Base-by-base conservation (phyloP, 2,113 vertebrate species). In the Periophthalmodon schlosseri region DNA sequence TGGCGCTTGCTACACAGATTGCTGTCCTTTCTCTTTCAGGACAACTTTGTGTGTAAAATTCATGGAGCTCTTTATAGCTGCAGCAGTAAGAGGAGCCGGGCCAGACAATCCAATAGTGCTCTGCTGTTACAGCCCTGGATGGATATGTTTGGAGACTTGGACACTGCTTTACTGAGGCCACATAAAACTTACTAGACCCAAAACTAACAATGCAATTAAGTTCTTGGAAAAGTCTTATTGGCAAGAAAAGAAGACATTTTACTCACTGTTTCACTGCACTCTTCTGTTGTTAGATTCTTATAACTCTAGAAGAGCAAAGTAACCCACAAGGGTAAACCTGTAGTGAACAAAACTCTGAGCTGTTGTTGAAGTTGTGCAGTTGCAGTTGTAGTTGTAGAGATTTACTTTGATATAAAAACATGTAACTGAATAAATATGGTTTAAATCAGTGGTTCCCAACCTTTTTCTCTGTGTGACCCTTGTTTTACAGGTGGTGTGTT, bases 21-120 rank as follows among this genome's bases (percentile, higher is more conserved):
- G 16, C 16, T 36, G 60, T 16, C 47, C 54, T 33, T 54, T 71
- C 20, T 66, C 71, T 71, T 63, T 49, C 0, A 20, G 77, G 79
- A 65, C 73, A 69, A 52, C 33, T 74, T 68, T 65, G n/a, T 39
- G 67, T 70, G 52, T 56, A 50, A 76, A 77, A 83, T 70, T 79
- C 70, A 83, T 70, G 44, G 68, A 83, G 67, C 77, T 68, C 70
- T 79, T 68, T 64, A 74, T 77, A 15, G 44, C 63, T 64, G 36
- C 52, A 49, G 20, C 44, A 24, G 64, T 11, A 14, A 33, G 75
- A 52, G 47, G 67, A 24, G 0, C 39, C 57, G 56, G 70, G 23
- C 47, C 61, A 74, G 24, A 39, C 65, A 54, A 71, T 76, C 70
- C 67, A 58, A 44, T 64, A 14, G 75, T 39, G n/a, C 34, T 23